Base-by-base conservation (phyloP, 2,797 vertebrate species). In the Anolis apletophallus region DNA sequence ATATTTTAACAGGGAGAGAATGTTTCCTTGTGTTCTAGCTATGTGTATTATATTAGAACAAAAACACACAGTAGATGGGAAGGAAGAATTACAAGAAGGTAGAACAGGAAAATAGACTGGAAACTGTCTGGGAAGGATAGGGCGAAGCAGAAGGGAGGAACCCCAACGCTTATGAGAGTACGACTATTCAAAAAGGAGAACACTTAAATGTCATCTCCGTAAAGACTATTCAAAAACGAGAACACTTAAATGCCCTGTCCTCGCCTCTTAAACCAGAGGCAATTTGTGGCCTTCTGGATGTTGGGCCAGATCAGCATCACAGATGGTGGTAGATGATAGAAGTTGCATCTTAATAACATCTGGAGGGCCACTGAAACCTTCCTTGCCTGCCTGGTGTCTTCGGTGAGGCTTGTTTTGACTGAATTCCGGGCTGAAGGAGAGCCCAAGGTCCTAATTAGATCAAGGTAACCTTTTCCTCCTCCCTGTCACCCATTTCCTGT, bases 371-470 rank as follows among this genome's bases (percentile, higher is more conserved):
- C 5, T 36, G 75, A 57, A 40, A 55, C 61, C 23, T 69, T 69
- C 61, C 23, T 69, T 69, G 13, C 57, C 50, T 78, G 23, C n/a
- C 16, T 55, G 32, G 36, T 36, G 69, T 55, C 26, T 71, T 67
- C 34, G 19, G 52, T 79, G 76, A n/a, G 16, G 75, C 50, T 57
- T 79, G 26, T 71, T 26, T 79, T 52, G 72, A 23, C 55, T 79
- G 84, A 12, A 72, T 79, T 85, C 34, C 52, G 55, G 52, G 54
- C 75, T 32, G 50, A 84, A 8, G 67, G 68, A 84, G 13, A 68
- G 13, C 13, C 34, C 21, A 17, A 79, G 52, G 76, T 59, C 84
- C 52, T 79, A 79, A 79, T 85, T 85, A 72, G 52, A 54, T 71
- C 76, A 79, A 57, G 17, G 46, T 5, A 79, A 72, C 34, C 26